These are phyloP conservation scores for Lagopus leucura DNA, from an alignment of 2,113 vertebrate genomes.

Conservation along the genomic window DNA sequence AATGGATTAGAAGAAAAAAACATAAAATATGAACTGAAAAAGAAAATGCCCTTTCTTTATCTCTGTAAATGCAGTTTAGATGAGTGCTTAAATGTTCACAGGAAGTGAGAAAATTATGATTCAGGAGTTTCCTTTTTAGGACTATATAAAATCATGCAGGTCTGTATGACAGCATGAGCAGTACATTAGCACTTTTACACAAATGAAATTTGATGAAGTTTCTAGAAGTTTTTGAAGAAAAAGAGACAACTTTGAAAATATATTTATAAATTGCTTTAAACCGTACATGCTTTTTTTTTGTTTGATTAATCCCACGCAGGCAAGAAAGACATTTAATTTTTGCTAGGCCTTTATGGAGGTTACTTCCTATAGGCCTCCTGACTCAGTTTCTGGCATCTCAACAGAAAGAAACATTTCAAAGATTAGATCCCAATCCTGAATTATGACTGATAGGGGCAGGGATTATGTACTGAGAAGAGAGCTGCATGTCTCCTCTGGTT, in stretches of 20 bases:
- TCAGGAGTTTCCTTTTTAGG: neutral
- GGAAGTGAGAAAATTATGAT: neutral
- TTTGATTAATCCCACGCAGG: neutral
- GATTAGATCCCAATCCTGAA: neutral
- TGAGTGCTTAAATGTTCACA: neutral
- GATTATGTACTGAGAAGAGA: neutral
- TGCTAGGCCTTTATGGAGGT: neutral
- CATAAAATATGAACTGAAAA: neutral
- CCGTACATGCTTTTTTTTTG: neutral
- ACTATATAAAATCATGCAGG: neutral
- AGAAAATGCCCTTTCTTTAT: neutral
- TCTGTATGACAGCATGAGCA: neutral
- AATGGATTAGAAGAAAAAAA: neutral
- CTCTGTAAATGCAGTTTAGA: conserved; percentile 15
- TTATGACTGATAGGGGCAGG: neutral
- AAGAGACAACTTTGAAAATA: neutral
- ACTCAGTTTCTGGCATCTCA: neutral
- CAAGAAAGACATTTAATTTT: neutral
- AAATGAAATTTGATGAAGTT: neutral
- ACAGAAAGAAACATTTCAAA: neutral
- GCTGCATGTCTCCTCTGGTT: neutral
- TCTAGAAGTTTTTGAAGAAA: neutral
- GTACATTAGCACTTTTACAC: neutral
- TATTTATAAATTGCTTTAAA: neutral
- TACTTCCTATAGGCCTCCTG: neutral